phyloP scores from a whole-genome alignment of 2,888 invertebrate species.

The Machimus rusticus region DNA sequence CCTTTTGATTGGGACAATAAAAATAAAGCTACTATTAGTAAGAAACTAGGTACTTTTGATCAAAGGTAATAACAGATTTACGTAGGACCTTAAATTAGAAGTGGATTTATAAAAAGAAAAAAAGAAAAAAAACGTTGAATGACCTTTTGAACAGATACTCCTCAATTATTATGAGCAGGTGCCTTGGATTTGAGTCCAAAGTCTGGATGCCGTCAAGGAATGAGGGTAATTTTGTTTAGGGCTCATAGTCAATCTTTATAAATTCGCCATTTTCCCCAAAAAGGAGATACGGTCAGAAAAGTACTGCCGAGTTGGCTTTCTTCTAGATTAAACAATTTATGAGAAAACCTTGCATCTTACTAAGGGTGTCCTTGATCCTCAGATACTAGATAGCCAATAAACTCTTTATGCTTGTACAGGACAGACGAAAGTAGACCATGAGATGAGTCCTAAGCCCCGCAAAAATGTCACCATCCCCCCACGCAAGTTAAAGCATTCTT shows the following conservation, averaged over 20 bases:
- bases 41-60: too few species aligned
- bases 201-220: neutral
- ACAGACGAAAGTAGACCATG: neutral
- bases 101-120: too few species aligned
- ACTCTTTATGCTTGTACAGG: neutral
- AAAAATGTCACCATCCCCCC: neutral
- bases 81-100: too few species aligned
- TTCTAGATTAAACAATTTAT: neutral
- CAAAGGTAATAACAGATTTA: too few species aligned
- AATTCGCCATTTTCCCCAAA: neutral
- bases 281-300: neutral
- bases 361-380: neutral
- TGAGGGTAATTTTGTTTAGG: neutral
- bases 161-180: neutral
- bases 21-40: too few species aligned
- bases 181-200: neutral
- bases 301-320: neutral
- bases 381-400: neutral
- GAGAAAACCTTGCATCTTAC: neutral
- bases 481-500: neutral
- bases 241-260: neutral
- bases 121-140: too few species aligned
- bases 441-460: neutral
- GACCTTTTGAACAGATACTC: too few species aligned
- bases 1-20: too few species aligned